phyloP scores from a whole-genome alignment of 2,797 vertebrate species.

The Nyctibius grandis region DNA sequence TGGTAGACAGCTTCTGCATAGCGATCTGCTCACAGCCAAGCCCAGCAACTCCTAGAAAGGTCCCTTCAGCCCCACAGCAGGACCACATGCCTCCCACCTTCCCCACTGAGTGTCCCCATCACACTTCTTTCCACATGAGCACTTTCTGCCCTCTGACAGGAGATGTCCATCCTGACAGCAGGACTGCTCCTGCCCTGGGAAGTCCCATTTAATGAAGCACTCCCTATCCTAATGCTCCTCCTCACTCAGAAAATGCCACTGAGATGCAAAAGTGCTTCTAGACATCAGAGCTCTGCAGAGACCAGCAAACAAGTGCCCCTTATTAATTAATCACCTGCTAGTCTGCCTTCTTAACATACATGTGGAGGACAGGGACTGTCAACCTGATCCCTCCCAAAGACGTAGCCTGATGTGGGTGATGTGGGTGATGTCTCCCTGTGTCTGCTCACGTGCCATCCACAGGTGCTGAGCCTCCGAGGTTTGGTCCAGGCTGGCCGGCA shows the following conservation, averaged over 20 bases:
- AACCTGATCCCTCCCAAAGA: background rate
- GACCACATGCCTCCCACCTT: background rate
- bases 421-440: background rate
- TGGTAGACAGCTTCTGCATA: background rate
- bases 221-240: background rate
- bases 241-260: background rate
- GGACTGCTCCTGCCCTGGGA: background rate
- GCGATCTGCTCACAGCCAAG: background rate
- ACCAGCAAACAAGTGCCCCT: background rate
- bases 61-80: background rate
- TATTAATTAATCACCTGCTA: background rate
- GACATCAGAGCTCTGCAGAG: background rate
- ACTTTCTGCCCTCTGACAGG: background rate
- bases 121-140: rapidly evolving
- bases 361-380: background rate
- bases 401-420: background rate
- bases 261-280: background rate
- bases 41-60: background rate
- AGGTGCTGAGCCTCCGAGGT: background rate
- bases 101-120: rapidly evolving
- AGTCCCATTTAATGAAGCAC: background rate
- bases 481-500: background rate
- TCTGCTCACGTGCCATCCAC: background rate
- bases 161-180: background rate
- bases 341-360: background rate